A percentile compares a stretch with the other conserved stretches of the same genome.
These are phyloP conservation scores for Trachelus stipa DNA, from an alignment of 2,888 invertebrate genomes.

Conservation along the genomic window DNA sequence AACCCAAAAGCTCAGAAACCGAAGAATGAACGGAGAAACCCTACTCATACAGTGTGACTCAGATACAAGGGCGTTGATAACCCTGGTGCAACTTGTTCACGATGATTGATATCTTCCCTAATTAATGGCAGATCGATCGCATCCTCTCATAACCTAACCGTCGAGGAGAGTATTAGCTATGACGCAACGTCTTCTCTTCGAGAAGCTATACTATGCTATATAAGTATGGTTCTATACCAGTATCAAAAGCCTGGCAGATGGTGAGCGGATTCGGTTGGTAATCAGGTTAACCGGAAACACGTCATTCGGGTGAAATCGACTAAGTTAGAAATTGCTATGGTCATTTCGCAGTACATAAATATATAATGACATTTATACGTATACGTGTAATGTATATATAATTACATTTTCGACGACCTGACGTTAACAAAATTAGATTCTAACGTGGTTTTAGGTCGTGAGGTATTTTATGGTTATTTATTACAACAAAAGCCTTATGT, in stretches of 20 bases:
- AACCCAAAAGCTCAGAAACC: not conserved
- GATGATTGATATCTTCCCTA: conserved; percentile 10
- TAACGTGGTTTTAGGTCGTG: not conserved
- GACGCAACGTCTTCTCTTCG: not conserved
- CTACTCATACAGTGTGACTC: conserved; percentile 4
- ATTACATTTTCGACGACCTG: too few species aligned
- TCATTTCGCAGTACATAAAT: not conserved
- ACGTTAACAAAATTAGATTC: not conserved
- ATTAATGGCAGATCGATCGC: conserved; percentile 9
- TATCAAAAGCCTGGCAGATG: not conserved
- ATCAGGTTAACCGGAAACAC: not conserved
- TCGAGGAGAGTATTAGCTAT: not conserved
- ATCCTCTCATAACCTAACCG: not conserved
- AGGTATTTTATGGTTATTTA: not conserved
- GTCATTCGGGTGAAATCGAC: not conserved
- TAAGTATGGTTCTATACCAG: not conserved
- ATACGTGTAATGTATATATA: too few species aligned
- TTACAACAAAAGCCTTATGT: not conserved
- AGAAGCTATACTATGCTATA: not conserved
- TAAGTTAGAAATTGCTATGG: not conserved
- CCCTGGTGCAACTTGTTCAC: conserved; percentile 5
- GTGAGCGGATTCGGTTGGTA: not conserved
- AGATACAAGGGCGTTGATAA: not conserved
- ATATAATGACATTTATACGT: not conserved
- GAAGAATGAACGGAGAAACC: not conserved